phyloP scores from a whole-genome alignment of 2,113 vertebrate species.

The Scytalopus superciliaris region DNA sequence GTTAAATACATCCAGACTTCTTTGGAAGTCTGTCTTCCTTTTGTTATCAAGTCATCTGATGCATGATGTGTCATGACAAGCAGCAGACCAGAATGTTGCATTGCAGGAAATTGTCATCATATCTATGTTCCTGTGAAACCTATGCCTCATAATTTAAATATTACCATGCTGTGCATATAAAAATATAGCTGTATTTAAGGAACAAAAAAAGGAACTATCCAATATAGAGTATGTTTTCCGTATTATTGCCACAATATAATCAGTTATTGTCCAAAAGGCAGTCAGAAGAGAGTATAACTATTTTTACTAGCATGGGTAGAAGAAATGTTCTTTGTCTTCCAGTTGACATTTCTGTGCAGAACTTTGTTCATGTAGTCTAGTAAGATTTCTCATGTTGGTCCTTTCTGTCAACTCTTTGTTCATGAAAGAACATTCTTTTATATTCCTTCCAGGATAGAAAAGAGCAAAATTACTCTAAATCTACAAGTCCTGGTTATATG shows the following conservation, averaged over 20 bases:
- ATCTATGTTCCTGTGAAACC: not conserved
- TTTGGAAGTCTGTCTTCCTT: not conserved
- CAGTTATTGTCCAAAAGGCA: constrained; percentile 15
- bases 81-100: not conserved
- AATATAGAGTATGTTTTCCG: not conserved
- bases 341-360: not conserved
- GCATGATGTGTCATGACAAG: not conserved
- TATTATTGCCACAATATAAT: constrained; percentile 3
- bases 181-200: not conserved
- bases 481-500: not conserved
- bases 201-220: not conserved
- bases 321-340: constrained; percentile 48
- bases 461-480: not conserved
- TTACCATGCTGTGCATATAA: not conserved
- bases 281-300: constrained; percentile 25
- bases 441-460: not conserved
- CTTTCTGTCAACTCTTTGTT: constrained; percentile 37
- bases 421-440: not conserved
- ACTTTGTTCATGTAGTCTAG: not conserved
- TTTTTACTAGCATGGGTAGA: not conserved
- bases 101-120: not conserved
- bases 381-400: not conserved
- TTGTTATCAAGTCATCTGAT: not conserved
- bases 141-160: not conserved
- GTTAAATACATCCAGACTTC: not conserved